phyloP scores from a whole-genome alignment of 2,797 vertebrate genomes.

The Garrulus glandarius region DNA sequence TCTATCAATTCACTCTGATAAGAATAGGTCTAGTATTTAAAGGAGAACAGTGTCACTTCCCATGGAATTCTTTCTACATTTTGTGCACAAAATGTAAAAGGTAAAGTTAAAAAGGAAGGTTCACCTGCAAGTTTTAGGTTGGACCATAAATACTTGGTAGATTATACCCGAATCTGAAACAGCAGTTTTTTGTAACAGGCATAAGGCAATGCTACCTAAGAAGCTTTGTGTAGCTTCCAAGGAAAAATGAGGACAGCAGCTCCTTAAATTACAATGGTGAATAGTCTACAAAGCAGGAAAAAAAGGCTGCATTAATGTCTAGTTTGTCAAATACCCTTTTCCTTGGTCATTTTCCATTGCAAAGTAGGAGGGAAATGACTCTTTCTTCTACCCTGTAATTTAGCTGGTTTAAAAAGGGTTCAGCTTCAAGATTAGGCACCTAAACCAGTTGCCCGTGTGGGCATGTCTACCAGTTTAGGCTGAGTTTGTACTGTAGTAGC shows the following conservation, averaged over 20 bases:
- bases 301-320: background rate
- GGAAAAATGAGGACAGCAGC: background rate
- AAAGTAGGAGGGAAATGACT: background rate
- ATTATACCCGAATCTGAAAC: background rate
- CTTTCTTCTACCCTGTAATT: background rate
- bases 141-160: background rate
- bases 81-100: background rate
- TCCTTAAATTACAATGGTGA: background rate
- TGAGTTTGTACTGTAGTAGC: accelerated
- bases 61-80: background rate
- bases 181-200: background rate
- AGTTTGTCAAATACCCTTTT: background rate
- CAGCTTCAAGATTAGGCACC: background rate
- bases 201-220: background rate
- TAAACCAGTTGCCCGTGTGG: background rate
- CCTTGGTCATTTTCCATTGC: background rate
- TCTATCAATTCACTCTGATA: background rate
- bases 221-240: background rate
- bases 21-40: background rate
- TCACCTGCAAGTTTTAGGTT: background rate
- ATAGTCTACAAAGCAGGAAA: background rate
- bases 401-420: background rate
- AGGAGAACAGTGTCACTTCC: background rate
- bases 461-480: background rate
- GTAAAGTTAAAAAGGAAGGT: background rate